Base-by-base conservation (phyloP, 2,888 invertebrate species). In the Eueremaeus valkanovi region DNA sequence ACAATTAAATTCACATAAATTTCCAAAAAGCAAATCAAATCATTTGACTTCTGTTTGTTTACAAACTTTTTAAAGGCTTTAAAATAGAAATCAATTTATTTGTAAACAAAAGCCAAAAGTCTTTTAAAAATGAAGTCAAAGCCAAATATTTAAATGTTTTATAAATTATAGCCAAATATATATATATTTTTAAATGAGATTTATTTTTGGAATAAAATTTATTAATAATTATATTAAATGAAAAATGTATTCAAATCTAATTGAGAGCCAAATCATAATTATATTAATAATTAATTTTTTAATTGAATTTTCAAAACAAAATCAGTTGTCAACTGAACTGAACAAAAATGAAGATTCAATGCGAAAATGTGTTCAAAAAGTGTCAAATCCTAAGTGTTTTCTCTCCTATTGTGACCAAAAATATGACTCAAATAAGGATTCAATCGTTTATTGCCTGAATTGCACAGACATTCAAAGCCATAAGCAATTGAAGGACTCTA, bases 391-490 rank as follows among this genome's bases (percentile, higher is more conserved):
- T 13, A 21, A 70, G 29, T 42, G 27, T 45, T 70, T 21, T 70
- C 9, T 29, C 70, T 21, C 11, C 6, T 27, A 42, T 70, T 70
- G 42, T 6, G 18, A 27, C 11, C 70, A 45, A 42, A 27, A 42
- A 16, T 18, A 70, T 45, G 16, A 42, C 11, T 27, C 31, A 31
- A 33, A 33, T n/a, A n/a, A n/a, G n/a, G n/a, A 63, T 45, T 70
- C 24, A 70, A 42, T 42, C 2, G 1, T 40, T 40, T 36, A 40
- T 70, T 70, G 29, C 0, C 24, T 70, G 13, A 70, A 45, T 42
- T 70, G 70, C 29, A 21, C 42, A 27, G n/a, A 42, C 24, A 70
- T 70, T 45, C 27, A 70, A 42, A 42, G 24, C 36, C 8, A 70
- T 27, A 21, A 27, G 27, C 40, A 70, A 42, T 27, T 70, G 1